phyloP scores from a whole-genome alignment of 2,888 invertebrate genomes.

The Gnatocerus cornutus region DNA sequence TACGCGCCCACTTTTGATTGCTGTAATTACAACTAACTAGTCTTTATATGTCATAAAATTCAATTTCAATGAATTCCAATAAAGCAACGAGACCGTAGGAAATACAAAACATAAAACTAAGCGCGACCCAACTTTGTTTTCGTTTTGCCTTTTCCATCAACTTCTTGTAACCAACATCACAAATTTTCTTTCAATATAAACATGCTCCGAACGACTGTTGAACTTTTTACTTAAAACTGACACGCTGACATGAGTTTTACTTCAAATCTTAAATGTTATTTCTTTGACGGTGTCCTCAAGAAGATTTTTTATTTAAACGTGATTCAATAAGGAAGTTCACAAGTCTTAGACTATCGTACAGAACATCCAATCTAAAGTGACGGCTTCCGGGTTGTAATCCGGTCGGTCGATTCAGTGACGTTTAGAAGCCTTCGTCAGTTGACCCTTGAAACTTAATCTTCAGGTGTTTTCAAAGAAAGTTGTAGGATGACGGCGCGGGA shows the following conservation, averaged over 20 bases:
- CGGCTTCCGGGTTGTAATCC: slow-evolving; percentile 40
- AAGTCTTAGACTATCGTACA: slow-evolving; percentile 33
- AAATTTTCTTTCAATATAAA: too few relatives aligned
- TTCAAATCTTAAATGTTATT: slow-evolving; percentile 2
- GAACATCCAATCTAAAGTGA: slow-evolving; percentile 28
- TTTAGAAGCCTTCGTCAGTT: slow-evolving; percentile 24
- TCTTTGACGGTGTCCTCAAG: background rate
- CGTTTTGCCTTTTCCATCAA: too few relatives aligned
- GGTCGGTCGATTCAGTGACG: slow-evolving; percentile 27
- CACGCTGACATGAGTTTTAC: background rate
- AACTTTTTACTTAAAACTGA: background rate
- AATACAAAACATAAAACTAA: too few relatives aligned
- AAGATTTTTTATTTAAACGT: slow-evolving; percentile 16
- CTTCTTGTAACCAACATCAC: too few relatives aligned
- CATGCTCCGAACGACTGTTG: background rate
- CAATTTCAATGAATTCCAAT: too few relatives aligned
- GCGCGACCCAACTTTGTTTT: too few relatives aligned
- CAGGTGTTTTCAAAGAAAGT: slow-evolving; percentile 21
- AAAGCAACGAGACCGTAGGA: too few relatives aligned
- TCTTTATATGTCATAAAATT: too few relatives aligned
- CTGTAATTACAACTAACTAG: too few relatives aligned
- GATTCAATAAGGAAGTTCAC: slow-evolving; percentile 37
- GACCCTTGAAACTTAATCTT: slow-evolving; percentile 27
- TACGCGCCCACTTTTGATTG: too few relatives aligned
- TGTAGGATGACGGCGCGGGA: background rate